A percentile compares a stretch with the other conserved stretches of the same genome.
phyloP scores from a whole-genome alignment of 1,140 invertebrate species.

The Cydia splendana region DNA sequence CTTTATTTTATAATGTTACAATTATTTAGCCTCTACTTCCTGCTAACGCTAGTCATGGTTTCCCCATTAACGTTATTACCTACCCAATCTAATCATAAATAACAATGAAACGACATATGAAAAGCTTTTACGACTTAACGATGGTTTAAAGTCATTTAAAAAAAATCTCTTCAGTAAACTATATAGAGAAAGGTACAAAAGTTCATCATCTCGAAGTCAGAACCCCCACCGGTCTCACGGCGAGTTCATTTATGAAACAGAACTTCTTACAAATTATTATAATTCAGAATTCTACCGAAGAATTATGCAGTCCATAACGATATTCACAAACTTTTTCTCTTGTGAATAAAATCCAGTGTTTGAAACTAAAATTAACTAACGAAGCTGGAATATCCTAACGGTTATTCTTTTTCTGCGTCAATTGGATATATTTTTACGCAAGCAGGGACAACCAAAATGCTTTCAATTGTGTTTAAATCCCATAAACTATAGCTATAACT shows the following conservation, averaged over 20 bases:
- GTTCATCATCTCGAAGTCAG: slow-evolving; percentile 1
- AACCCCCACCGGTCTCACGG: not conserved
- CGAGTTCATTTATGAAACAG: slow-evolving; percentile 6
- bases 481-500: too few species aligned
- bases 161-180: not conserved
- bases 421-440: not conserved
- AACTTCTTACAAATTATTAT: slow-evolving; percentile 17
- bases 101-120: too few species aligned
- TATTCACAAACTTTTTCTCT: slow-evolving; percentile 19
- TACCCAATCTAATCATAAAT: too few species aligned
- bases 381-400: slow-evolving; percentile 14
- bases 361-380: slow-evolving; percentile 29
- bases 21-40: too few species aligned
- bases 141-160: too few species aligned
- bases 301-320: slow-evolving; percentile 5
- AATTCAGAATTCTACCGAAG: slow-evolving; percentile 13
- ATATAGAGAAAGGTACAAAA: not conserved
- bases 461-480: too few species aligned
- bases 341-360: not conserved
- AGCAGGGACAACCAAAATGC: too few species aligned
- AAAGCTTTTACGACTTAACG: too few species aligned
- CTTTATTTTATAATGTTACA: too few species aligned
- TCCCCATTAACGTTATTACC: too few species aligned
- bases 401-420: not conserved
- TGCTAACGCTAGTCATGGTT: too few species aligned